phyloP scores from a whole-genome alignment of 2,113 vertebrate genomes.

The Gallinago undulata region DNA sequence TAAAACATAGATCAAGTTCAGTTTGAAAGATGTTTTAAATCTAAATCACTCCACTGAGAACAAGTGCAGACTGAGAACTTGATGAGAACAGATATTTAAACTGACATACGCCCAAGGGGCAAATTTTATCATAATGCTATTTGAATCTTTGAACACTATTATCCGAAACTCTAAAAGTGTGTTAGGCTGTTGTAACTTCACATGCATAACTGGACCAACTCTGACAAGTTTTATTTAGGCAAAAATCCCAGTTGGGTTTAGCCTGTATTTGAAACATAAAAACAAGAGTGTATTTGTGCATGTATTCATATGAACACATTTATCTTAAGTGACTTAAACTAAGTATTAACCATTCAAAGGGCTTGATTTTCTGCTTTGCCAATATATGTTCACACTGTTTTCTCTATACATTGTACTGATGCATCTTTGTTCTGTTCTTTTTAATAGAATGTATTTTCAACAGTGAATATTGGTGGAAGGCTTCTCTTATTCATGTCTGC shows the following conservation, averaged over 20 bases:
- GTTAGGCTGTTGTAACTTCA: constrained; percentile 36
- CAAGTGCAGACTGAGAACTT: constrained; percentile 52
- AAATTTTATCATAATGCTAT: constrained; percentile 65
- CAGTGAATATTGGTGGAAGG: background rate
- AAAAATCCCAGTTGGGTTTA: background rate
- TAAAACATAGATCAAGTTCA: constrained; percentile 48
- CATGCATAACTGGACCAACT: background rate
- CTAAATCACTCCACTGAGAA: constrained; percentile 65
- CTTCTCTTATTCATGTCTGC: background rate
- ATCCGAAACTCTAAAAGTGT: constrained; percentile 37
- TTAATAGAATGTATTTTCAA: background rate
- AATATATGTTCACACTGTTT: background rate
- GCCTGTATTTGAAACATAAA: background rate
- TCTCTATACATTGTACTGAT: background rate
- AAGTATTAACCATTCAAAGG: background rate
- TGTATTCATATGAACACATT: background rate
- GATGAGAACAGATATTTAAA: constrained; percentile 69
- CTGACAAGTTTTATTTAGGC: background rate
- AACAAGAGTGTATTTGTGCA: background rate
- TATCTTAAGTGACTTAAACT: background rate
- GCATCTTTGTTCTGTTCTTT: background rate
- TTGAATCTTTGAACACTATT: constrained; percentile 65
- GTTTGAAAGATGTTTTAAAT: constrained; percentile 60
- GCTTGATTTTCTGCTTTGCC: background rate
- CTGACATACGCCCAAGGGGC: constrained; percentile 42